phyloP scores from a whole-genome alignment of 2,797 vertebrate genomes.

The Leptodactylus fallax region DNA sequence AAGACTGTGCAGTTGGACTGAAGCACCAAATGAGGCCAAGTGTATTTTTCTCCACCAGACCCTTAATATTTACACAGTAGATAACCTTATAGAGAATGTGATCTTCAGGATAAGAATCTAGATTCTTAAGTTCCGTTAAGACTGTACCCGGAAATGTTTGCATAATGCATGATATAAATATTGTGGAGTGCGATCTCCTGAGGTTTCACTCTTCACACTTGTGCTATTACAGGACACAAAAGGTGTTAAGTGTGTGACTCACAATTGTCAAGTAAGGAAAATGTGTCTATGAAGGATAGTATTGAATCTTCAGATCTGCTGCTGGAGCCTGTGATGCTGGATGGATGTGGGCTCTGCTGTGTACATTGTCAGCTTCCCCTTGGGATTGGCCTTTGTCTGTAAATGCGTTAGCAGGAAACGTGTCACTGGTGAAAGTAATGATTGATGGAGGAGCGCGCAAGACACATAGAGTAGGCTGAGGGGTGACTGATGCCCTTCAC shows the following conservation, averaged over 20 bases:
- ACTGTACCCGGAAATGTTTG: neutral
- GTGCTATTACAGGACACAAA: constrained; percentile 35
- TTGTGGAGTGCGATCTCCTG: neutral
- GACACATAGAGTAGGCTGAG: too few relatives aligned
- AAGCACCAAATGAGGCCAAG: too few relatives aligned
- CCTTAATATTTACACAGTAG: too few relatives aligned
- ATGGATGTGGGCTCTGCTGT: neutral
- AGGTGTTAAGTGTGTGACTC: constrained; percentile 33
- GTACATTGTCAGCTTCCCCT: neutral
- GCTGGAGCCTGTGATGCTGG: neutral
- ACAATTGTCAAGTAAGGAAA: neutral
- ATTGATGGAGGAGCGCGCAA: neutral
- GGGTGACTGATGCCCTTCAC: neutral
- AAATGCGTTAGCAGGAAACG: neutral
- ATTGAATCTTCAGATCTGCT: neutral
- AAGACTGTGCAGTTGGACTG: too few relatives aligned
- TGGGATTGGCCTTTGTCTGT: neutral
- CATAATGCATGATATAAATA: constrained; percentile 9
- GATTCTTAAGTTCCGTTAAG: neutral
- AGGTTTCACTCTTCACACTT: constrained; percentile 1
- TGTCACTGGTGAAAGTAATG: neutral
- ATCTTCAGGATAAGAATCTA: too few relatives aligned
- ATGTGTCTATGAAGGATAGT: neutral
- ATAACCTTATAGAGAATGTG: too few relatives aligned
- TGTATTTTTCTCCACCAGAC: too few relatives aligned